Percentiles rank a stretch among this genome's conserved stretches.
Evolutionary conservation across 2,113 vertebrate genomes (phyloP).

Genomic region (Erpornis zantholeuca): DNA sequence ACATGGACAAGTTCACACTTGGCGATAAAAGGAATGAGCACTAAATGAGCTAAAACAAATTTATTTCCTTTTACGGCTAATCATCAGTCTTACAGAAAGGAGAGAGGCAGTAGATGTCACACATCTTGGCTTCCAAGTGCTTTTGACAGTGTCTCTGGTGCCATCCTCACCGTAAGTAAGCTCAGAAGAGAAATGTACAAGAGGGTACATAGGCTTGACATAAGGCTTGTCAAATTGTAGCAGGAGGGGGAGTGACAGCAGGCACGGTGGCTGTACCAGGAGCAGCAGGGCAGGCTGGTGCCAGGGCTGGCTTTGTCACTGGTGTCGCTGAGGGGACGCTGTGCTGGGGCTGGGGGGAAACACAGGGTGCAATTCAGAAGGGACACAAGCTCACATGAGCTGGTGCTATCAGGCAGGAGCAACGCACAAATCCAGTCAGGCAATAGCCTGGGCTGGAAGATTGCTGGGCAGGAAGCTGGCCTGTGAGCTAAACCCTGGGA

Average conservation of each 20-base stretch:
- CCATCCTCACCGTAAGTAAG: background rate
- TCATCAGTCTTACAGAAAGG: background rate
- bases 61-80: background rate
- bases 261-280: rapidly evolving
- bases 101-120: background rate
- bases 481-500: background rate
- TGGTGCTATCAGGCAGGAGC: background rate
- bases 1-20: background rate
- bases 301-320: background rate
- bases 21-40: background rate
- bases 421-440: background rate
- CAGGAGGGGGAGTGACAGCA: background rate
- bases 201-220: background rate
- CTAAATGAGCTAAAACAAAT: background rate
- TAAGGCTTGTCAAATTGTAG: background rate
- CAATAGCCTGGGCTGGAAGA: background rate
- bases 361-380: background rate
- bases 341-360: background rate
- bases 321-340: rapidly evolving
- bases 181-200: background rate
- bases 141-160: background rate
- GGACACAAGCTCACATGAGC: background rate
- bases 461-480: background rate
- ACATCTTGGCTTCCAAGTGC: background rate
- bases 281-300: background rate